A percentile compares a stretch with the other conserved stretches of the same genome.
phyloP scores from a whole-genome alignment of 2,113 vertebrate genomes.

The Sylvilagus bachmani region DNA sequence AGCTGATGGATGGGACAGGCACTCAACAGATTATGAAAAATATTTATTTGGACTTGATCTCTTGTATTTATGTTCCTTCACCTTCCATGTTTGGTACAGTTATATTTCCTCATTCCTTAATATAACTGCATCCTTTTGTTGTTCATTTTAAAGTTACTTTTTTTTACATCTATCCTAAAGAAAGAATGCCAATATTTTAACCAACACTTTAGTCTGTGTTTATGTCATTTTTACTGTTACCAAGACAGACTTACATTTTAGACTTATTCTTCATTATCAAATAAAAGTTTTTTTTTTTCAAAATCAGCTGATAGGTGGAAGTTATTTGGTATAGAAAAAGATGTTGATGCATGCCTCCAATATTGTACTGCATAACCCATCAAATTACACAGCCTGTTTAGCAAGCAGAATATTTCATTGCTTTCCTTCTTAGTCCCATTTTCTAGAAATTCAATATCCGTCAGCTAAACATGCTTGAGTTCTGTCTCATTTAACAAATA shows the following conservation, averaged over 20 bases:
- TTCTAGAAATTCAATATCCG: not conserved
- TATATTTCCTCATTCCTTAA: not conserved
- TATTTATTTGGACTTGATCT: not conserved
- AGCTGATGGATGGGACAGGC: not conserved
- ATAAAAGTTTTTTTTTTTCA: not conserved
- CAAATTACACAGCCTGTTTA: not conserved
- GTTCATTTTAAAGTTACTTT: not conserved
- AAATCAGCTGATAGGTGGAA: not conserved
- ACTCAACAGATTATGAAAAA: not conserved
- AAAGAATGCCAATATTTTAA: not conserved
- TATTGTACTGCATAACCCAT: not conserved
- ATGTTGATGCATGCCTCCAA: not conserved
- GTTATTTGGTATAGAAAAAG: not conserved
- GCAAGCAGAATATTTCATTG: no score
- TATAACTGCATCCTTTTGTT: not conserved
- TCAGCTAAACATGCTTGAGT: conserved; percentile 4
- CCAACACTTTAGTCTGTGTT: not conserved
- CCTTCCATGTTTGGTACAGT: not conserved
- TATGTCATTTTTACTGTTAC: not conserved
- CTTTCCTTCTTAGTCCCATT: not conserved
- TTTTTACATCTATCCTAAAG: not conserved
- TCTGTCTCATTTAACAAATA: conserved; percentile 10
- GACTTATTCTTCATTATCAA: not conserved
- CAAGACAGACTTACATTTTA: not conserved
- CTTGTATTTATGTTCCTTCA: not conserved